Base-by-base conservation (phyloP, 2,888 invertebrate genomes). In the Parochlus steinenii region DNA sequence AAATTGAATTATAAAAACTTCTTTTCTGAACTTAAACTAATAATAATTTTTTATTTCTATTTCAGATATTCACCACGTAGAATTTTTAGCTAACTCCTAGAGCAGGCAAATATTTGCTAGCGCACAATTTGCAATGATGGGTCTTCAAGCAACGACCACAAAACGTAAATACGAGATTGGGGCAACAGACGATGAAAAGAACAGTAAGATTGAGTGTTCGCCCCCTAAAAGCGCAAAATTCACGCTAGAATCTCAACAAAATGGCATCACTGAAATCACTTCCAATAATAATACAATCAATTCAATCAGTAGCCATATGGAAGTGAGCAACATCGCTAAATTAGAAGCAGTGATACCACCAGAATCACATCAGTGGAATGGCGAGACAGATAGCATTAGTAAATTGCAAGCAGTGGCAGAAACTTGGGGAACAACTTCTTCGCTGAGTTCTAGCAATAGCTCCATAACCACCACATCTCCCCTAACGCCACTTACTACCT, bases 91-190 rank as follows among this genome's bases (percentile, higher is more conserved):
- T n/a, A n/a, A n/a, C n/a, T n/a, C n/a, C n/a, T n/a, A n/a, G n/a
- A n/a, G n/a, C n/a, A n/a, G n/a, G n/a, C n/a, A n/a, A n/a, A n/a
- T n/a, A n/a, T n/a, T n/a, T n/a, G n/a, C n/a, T n/a, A n/a, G n/a
- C n/a, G n/a, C n/a, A n/a, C n/a, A n/a, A n/a, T n/a, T 20, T 69
- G 71, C 71, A 67, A 71, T 73, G 68, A 74, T 74, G 74, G 74
- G 74, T 70, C 66, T 74, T 63, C 74, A 74, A 67, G 71, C 71
- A 55, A 69, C 72, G 57, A 69, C 73, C 61, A 69, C 69, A 52
- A 69, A 74, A 70, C 68, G 71, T 61, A 69, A 74, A 63, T 63
- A 69, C 54, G 67, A 73, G 60, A 51, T 56, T 41, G 50, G 54
- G 46, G 52, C 55, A 33, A 50, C n/a, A n/a, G 36, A 30, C 7